Evolutionary conservation across 2,888 invertebrate genomes (phyloP), one percentile per base, ranked within the genome.

Genomic region (Diarsia mendica): DNA sequence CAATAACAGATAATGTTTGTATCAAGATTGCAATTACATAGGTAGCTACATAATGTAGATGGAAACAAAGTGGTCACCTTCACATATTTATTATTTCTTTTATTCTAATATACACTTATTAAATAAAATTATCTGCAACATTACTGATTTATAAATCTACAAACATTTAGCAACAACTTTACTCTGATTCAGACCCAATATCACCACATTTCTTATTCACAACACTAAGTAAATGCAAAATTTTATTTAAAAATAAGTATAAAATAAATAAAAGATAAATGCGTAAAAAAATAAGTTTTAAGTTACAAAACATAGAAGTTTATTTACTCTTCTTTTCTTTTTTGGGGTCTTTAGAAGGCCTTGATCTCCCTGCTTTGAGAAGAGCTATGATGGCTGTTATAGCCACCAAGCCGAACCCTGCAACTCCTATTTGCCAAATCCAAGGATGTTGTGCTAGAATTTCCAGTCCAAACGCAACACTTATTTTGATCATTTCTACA

Each of bases 281-380:
- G 72, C 51, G 58, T 80, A 80, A 61, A 82, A 82, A 82, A 80
- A 76, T 64, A 68, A n/a, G n/a, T 71, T 67, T 46, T n/a, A 49
- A 23, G 49, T 51, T 51, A 60, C 10, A 61, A 72, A 67, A 48
- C 4, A 8, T 10, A 18, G 0, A 74, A 60, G 13, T 15, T 91
- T 92, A 95, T 94, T 96, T 96, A 84, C 94, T 95, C 87, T 96
- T 96, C 86, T 96, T 96, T 28, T 96, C 96, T 87, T 96, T 96
- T 82, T 96, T 96, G 2, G 89, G 79, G n/a, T 93, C 91, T 88
- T 94, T 96, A 0, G 89, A 79, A 23, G 95, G 92, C 83, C 92
- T 93, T 15, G 94, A 87, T 74, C 91, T 91, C 67, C 95, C 93
- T 9, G 96, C 96, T 88, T 96, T 97, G 20, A 95, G 77, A 20